These are phyloP conservation scores for Sinocyclocheilus anshuiensis DNA, from an alignment of 2,113 vertebrate genomes.

Conservation along the genomic window DNA sequence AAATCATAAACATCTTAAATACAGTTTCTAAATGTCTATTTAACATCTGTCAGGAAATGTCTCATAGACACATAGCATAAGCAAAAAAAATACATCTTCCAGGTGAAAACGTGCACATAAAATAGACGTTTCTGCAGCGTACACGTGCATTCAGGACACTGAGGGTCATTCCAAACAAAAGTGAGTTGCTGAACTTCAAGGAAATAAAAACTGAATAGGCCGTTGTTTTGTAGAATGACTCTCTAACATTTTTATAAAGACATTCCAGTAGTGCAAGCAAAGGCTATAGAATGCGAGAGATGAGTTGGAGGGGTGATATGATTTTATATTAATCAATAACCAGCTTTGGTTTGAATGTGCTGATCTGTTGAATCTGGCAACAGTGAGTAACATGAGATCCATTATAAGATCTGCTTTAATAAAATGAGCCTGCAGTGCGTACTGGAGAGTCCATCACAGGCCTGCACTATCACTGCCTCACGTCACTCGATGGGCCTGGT, in stretches of 20 bases:
- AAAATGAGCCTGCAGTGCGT: conserved; percentile 64
- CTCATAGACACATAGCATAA: background rate
- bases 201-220: background rate
- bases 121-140: background rate
- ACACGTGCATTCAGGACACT: background rate
- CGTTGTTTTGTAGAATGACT: background rate
- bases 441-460: conserved; percentile 55
- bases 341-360: conserved; percentile 2
- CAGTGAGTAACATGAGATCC: conserved; percentile 37
- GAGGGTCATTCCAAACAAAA: background rate
- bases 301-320: background rate
- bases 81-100: background rate
- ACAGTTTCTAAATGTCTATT: background rate
- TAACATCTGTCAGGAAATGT: background rate
- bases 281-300: background rate
- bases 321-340: background rate
- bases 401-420: conserved; percentile 58
- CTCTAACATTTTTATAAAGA: background rate
- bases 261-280: background rate
- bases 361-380: conserved; percentile 59
- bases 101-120: background rate
- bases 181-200: background rate
- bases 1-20: background rate
- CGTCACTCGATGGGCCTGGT: conserved; percentile 63
- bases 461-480: conserved; percentile 54